Base-by-base conservation (phyloP, 2,888 invertebrate genomes). In the Digitonthophagus gazella region DNA sequence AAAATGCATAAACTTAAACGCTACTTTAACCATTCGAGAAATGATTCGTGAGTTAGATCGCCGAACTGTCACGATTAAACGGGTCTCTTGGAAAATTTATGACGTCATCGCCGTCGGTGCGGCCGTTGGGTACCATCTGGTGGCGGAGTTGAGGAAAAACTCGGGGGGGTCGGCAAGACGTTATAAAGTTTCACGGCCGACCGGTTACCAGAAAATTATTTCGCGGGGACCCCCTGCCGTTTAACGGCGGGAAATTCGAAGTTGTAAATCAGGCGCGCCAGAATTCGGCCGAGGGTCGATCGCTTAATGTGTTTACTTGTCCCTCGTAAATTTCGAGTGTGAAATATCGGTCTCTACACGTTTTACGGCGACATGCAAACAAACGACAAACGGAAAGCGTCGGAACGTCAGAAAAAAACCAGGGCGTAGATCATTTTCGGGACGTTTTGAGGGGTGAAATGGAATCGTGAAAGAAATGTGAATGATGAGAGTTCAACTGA, bases 221-320 rank as follows among this genome's bases (percentile, higher is more conserved):
- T 44, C 28, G 28, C 28, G 11, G 28, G 28, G 28, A 11, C 8
- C 28, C 28, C 1, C 28, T 1, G 28, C 28, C 28, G 28, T 44
- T 44, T 44, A 44, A 44, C 28, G 28, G 28, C 8, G 28, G 28
- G 28, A 44, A 44, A 44, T 44, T 44, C 28, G 28, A 44, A 44
- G 28, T 44, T 44, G 28, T 44, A 44, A 44, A 44, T 44, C 28
- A 44, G 28, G 28, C 28, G 28, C n/a, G 28, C 28, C 28, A 44
- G 11, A 44, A 44, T 11, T 44, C 28, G 28, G 11, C 28, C 8
- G 11, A 44, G 28, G 28, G 28, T 44, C 28, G 28, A 44, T 44
- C 28, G 28, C 28, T 44, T 44, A 44, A 58, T 20, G 58, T 18
- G 58, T 20, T 58, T 58, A 58, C 16, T 18, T 58, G 28, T 44